Conservation (phyloP, 2,797 vertebrate genomes). For the Gymnopithys bicolor region DNA sequence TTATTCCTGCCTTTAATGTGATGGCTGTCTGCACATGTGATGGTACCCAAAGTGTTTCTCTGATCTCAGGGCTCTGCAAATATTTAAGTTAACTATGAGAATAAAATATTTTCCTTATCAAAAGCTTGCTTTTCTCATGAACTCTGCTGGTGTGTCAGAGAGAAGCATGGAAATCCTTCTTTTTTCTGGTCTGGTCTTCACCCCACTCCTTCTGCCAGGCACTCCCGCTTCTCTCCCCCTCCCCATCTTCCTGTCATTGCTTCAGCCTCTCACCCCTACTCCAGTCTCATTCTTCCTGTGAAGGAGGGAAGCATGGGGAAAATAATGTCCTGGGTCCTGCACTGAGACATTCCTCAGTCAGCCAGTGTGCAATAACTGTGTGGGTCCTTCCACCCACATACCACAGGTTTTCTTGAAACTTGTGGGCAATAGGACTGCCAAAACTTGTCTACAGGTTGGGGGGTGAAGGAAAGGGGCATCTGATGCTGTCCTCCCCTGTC, state of each 20-base stretch:
- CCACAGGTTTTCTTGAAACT: neutral
- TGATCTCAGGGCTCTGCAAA: constrained; percentile 37
- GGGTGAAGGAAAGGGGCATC: neutral
- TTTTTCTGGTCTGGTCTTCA: constrained; percentile 43
- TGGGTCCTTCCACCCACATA: neutral
- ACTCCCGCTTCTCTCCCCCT: neutral
- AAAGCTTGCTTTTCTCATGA: constrained; percentile 39
- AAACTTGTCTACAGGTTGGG: neutral
- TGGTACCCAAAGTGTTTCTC: constrained; percentile 19
- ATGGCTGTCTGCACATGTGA: neutral
- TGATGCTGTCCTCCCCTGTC: neutral
- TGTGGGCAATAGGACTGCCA: neutral
- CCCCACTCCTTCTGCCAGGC: neutral
- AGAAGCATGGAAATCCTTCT: neutral
- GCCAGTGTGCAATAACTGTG: neutral
- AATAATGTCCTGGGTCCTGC: neutral
- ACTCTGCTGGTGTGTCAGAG: neutral
- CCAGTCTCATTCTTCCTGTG: neutral
- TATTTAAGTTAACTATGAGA: constrained; percentile 43
- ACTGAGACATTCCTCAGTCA: fast-evolving
- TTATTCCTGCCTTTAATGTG: constrained; percentile 25
- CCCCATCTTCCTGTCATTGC: neutral
- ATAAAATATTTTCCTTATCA: constrained; percentile 41
- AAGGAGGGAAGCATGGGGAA: neutral
- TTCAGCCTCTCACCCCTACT: neutral